phyloP scores from a whole-genome alignment of 2,113 vertebrate genomes.

The Grus americana region DNA sequence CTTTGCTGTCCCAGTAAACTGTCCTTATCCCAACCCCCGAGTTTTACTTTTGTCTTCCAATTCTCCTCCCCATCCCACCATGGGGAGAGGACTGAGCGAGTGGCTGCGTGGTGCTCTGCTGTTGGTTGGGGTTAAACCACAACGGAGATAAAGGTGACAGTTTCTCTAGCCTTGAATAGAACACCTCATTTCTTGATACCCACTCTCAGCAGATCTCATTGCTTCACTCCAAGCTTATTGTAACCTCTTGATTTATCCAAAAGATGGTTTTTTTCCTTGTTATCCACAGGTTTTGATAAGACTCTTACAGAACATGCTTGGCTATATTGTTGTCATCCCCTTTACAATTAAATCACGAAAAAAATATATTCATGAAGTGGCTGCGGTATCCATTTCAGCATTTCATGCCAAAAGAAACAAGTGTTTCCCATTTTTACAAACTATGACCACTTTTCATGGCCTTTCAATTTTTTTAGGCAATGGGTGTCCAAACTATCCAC shows the following conservation, averaged over 20 bases:
- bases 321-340: background rate
- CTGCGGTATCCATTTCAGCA: background rate
- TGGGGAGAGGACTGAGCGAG: no score
- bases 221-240: background rate
- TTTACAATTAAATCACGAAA: background rate
- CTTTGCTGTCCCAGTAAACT: no score
- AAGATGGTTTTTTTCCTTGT: background rate
- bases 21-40: no score
- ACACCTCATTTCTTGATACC: background rate
- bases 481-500: background rate
- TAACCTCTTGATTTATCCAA: background rate
- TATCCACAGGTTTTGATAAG: background rate
- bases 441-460: background rate
- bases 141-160: background rate
- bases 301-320: background rate
- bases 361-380: background rate
- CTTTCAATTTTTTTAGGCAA: background rate
- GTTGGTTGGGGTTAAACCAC: no score
- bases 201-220: background rate
- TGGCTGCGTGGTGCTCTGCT: no score
- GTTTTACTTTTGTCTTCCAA: no score
- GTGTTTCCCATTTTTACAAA: background rate
- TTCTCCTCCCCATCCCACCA: no score
- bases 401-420: background rate
- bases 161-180: background rate